Evolutionary conservation across 2,797 vertebrate genomes (phyloP).

Genomic region (Gymnopithys bicolor): DNA sequence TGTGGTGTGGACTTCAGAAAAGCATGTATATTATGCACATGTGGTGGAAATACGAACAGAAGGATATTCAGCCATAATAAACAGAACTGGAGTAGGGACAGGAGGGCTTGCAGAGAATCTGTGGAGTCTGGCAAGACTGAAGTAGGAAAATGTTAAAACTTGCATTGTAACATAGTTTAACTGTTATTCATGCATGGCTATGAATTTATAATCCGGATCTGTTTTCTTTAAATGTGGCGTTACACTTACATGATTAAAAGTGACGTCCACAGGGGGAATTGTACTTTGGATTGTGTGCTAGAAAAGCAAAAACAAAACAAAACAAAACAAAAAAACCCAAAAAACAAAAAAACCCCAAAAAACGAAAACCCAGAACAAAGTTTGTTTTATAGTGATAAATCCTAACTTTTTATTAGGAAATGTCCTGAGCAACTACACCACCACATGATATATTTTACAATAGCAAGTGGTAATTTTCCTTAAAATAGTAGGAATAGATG

Average conservation of each 20-base stretch:
- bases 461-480: neutral
- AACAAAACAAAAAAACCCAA: neutral
- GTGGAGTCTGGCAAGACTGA: neutral
- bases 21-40: neutral
- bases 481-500: neutral
- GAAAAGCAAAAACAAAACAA: neutral
- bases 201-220: neutral
- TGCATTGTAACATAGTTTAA: neutral
- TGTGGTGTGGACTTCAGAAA: neutral
- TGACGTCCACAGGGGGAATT: neutral
- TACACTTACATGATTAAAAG: neutral
- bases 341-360: neutral
- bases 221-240: neutral
- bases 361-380: neutral
- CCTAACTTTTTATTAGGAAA: neutral
- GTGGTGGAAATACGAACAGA: neutral
- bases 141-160: neutral
- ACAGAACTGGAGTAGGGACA: neutral
- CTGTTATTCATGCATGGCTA: neutral
- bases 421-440: neutral
- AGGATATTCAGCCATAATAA: neutral
- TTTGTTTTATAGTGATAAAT: neutral
- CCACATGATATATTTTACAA: rapidly evolving
- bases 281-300: neutral
- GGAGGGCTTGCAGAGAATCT: neutral